phyloP scores from a whole-genome alignment of 1,140 invertebrate species.

The Seison nebaliae region DNA sequence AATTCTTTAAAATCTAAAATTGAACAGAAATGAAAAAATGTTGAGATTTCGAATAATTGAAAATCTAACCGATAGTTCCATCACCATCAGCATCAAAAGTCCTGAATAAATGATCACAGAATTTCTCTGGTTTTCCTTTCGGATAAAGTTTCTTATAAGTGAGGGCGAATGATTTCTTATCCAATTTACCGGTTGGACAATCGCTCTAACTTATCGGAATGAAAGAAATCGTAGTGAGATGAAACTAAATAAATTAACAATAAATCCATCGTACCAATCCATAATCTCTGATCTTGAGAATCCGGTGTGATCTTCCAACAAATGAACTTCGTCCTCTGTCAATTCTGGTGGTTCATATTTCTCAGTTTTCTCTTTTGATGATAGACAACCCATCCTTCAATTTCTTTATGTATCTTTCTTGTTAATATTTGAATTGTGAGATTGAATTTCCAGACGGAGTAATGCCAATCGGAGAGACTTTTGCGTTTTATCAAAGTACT shows the following conservation, averaged over 20 bases:
- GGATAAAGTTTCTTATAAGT: slow-evolving; percentile 6
- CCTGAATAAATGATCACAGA: slow-evolving; percentile 9
- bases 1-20: slow-evolving; percentile 12
- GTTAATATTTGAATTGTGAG: too few species aligned
- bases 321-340: slow-evolving; percentile 23
- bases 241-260: slow-evolving; percentile 18
- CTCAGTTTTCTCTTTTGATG: too few species aligned
- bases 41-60: too few species aligned
- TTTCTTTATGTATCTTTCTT: too few species aligned
- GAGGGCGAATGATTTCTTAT: slow-evolving; percentile 6
- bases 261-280: slow-evolving; percentile 29
- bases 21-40: too few species aligned
- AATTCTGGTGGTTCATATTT: too few species aligned
- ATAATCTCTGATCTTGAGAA: slow-evolving; percentile 27
- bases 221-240: too few species aligned
- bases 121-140: slow-evolving; percentile 1
- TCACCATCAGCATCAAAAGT: slow-evolving; percentile 5
- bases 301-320: slow-evolving; percentile 24
- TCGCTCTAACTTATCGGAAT: slow-evolving; percentile 5
- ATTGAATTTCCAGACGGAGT: too few species aligned
- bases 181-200: slow-evolving; percentile 6
- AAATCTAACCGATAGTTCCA: slow-evolving; percentile 6
- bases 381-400: too few species aligned
- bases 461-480: too few species aligned
- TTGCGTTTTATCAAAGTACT: too few species aligned